phyloP scores from a whole-genome alignment of 2,797 vertebrate species.

The Gymnocypris eckloni region DNA sequence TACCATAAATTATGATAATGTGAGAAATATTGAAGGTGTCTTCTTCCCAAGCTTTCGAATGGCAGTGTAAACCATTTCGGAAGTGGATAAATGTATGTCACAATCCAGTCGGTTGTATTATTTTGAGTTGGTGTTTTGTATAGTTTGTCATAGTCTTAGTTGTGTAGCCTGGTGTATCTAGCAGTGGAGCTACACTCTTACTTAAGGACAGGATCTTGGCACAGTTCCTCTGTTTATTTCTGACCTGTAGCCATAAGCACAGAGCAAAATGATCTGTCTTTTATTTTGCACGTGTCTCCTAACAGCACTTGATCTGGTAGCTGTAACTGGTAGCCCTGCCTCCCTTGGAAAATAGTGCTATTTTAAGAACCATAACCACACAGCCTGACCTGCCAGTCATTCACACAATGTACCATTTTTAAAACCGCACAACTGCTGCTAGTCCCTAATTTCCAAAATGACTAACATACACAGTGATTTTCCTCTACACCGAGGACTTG shows the following conservation, averaged over 20 bases:
- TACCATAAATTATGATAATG: no score
- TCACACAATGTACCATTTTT: conserved; percentile 55
- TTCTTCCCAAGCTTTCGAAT: no score
- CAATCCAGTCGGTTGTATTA: no score
- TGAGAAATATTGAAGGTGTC: no score
- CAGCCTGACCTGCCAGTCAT: conserved; percentile 62
- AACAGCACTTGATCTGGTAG: conserved; percentile 4
- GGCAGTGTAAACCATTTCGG: no score
- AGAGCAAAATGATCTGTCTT: conserved; percentile 61
- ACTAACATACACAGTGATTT: not conserved
- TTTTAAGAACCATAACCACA: conserved; percentile 41
- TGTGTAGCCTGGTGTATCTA: not conserved
- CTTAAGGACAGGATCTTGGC: conserved; percentile 43
- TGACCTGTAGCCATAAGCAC: conserved; percentile 61
- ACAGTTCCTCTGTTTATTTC: conserved; percentile 54
- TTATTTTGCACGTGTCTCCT: conserved; percentile 33
- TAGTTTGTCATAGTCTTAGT: no score
- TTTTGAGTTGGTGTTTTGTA: no score
- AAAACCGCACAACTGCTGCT: conserved; percentile 8
- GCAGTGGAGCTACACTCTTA: not conserved
- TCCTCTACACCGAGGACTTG: not conserved
- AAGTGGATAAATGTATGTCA: no score
- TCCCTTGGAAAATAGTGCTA: conserved; percentile 46
- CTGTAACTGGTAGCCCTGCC: conserved; percentile 2
- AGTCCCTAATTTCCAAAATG: not conserved